These are phyloP conservation scores for Lophura nycthemera DNA, from an alignment of 2,113 vertebrate species.

Conservation along the genomic window DNA sequence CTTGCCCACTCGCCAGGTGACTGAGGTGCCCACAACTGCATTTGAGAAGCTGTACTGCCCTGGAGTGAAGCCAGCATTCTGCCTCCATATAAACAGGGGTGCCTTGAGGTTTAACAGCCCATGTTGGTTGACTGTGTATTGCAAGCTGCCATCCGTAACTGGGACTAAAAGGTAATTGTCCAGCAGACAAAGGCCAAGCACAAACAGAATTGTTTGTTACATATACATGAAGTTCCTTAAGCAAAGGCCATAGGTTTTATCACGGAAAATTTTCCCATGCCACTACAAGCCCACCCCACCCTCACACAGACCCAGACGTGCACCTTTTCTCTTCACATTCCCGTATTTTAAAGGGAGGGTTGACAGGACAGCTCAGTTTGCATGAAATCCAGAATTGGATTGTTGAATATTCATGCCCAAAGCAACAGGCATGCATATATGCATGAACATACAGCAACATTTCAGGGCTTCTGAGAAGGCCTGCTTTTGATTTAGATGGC, in stretches of 20 bases:
- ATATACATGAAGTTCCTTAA: not conserved
- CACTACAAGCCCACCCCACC: not conserved
- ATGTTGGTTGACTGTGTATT: not conserved
- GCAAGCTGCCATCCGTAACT: not conserved
- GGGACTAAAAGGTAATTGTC: not conserved
- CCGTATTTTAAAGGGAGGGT: not conserved
- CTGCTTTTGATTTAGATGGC: not conserved
- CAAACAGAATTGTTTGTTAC: not conserved
- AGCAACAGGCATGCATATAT: not conserved
- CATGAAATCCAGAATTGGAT: constrained; percentile 9
- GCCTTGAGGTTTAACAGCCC: not conserved
- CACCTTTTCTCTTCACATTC: not conserved
- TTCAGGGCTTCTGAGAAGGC: not conserved
- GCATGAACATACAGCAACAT: not conserved
- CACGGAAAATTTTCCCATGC: not conserved
- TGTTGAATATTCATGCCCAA: not conserved
- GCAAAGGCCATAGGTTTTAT: not conserved
- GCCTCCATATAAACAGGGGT: not conserved
- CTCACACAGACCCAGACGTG: not conserved
- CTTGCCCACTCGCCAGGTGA: not conserved
- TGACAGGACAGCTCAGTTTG: constrained; percentile 20
- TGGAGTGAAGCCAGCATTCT: constrained; percentile 19
- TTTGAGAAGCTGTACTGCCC: not conserved
- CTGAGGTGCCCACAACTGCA: not conserved
- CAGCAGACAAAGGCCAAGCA: not conserved